Evolutionary conservation across 2,888 invertebrate genomes (phyloP).

Genomic region (Catonia carolina): DNA sequence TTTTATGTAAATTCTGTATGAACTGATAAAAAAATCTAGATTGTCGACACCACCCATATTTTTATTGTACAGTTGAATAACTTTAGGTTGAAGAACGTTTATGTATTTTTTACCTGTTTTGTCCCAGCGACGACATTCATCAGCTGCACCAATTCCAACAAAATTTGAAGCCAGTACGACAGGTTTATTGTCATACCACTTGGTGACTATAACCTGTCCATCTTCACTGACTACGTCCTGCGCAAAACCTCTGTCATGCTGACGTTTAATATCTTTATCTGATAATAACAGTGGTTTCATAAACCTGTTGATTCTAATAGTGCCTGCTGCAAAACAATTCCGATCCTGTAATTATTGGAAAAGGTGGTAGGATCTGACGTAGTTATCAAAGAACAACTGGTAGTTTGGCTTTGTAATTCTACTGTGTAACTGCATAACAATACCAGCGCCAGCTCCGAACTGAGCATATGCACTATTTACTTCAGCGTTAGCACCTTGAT

Average conservation of each 20-base stretch:
- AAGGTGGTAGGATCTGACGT: conserved; percentile 12
- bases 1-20: conserved; percentile 21
- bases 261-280: conserved; percentile 10
- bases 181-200: no score
- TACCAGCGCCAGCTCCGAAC: conserved; percentile 9
- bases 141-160: conserved; percentile 17
- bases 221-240: conserved; percentile 14
- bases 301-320: conserved; percentile 3
- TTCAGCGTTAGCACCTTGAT: conserved; percentile 7
- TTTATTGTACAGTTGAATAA: conserved; percentile 22
- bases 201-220: conserved; percentile 21
- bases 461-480: neutral
- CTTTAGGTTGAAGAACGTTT: conserved; percentile 17
- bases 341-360: conserved; percentile 3
- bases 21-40: conserved; percentile 21
- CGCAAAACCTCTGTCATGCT: neutral
- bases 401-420: conserved; percentile 5
- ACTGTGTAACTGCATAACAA: conserved; percentile 8
- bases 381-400: conserved; percentile 8
- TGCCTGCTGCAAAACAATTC: neutral
- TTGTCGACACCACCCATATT: conserved; percentile 26
- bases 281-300: conserved; percentile 3
- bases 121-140: conserved; percentile 20
- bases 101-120: conserved; percentile 16
- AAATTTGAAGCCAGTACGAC: no score